Evolutionary conservation across 2,888 invertebrate genomes (phyloP), one percentile per base, ranked within the genome.

Genomic region (Eupithecia insigniata): DNA sequence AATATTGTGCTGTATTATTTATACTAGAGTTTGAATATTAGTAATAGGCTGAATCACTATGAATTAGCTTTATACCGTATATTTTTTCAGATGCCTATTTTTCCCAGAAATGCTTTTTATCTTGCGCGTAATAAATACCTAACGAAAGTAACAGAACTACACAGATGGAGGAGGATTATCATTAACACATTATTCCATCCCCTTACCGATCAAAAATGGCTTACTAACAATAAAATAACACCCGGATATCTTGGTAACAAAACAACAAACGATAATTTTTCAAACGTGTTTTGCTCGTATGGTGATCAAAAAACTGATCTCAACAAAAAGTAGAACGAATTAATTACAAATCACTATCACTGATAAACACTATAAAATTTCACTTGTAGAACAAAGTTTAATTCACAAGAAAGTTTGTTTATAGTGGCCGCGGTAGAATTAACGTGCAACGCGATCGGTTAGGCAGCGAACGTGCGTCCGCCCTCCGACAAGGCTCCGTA

Each of bases 191-290:
- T 76, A 76, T 77, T 68, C n/a, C 60, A 77, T 78, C 76, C 71
- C 77, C 81, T 82, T 67, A 82, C 82, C 76, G 72, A 84, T 76
- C 79, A 82, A 81, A 85, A 81, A 82, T 78, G 78, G 76, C 72
- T 77, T 82, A 81, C 77, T 79, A 83, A 85, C 82, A 83, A 80
- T 82, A 81, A 83, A 84, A 86, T 86, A 82, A 87, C 80, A 90
- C 89, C 89, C 91, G 90, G 91, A 91, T 91, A 90, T 91, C 90
- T 90, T 89, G 85, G 89, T 83, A 91, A 91, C 91, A 91, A 90
- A 92, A 92, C 90, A 92, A 92, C 90, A 90, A 92, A 90, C 87
- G 84, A 87, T 87, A 90, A 91, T 62, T 62, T 62, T n/a, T 89
- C 88, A 89, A 91, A 90, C 90, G 86, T 91, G 92, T 91, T 91